Evolutionary conservation across 2,113 vertebrate genomes (phyloP).

Genomic region (Erinaceus europaeus): DNA sequence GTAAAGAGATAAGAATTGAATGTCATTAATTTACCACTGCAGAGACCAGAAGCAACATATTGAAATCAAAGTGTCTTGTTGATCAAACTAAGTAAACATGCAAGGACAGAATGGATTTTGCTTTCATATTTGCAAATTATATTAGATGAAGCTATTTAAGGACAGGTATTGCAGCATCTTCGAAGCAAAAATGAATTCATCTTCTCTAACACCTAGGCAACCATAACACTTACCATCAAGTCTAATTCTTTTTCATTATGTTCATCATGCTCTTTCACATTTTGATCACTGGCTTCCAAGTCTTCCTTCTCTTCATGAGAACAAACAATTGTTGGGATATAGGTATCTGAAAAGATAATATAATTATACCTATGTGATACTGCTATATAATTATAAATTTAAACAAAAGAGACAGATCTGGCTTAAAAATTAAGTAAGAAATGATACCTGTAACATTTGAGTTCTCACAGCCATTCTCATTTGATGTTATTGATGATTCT

Average conservation of each 20-base stretch:
- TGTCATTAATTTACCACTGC: conserved; percentile 78
- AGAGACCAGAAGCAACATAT: conserved; percentile 72
- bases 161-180: conserved; percentile 73
- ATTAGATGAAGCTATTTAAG: conserved; percentile 76
- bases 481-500: conserved; percentile 74
- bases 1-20: conserved; percentile 73
- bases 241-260: conserved; percentile 83
- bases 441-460: conserved; percentile 80
- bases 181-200: conserved; percentile 79
- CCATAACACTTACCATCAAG: conserved; percentile 84
- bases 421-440: conserved; percentile 37
- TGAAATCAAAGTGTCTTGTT: conserved; percentile 79
- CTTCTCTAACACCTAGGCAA: conserved; percentile 75
- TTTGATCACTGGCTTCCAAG: conserved; percentile 67
- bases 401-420: conserved; percentile 35
- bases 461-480: conserved; percentile 75
- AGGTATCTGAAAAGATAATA: conserved; percentile 79
- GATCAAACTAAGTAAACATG: conserved; percentile 74
- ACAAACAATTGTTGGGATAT: conserved; percentile 82
- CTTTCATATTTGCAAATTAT: conserved; percentile 79
- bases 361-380: conserved; percentile 59
- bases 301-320: conserved; percentile 77
- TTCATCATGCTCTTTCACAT: conserved; percentile 71
- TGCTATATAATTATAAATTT: background rate
- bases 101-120: conserved; percentile 64